Percentiles rank a stretch among this genome's conserved stretches.
phyloP scores from a whole-genome alignment of 2,888 invertebrate genomes.

The Stomorhina lunata region DNA sequence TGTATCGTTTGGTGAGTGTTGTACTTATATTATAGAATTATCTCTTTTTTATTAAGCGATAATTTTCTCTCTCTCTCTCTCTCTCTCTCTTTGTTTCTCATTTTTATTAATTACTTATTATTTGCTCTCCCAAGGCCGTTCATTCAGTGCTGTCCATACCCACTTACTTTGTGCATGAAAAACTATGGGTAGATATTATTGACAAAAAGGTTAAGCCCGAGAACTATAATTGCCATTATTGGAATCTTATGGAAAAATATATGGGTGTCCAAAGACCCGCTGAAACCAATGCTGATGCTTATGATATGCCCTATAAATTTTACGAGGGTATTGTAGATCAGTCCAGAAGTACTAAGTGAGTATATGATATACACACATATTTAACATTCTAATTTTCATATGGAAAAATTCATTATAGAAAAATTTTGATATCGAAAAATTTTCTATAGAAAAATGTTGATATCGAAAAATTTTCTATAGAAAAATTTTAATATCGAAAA shows the following conservation, averaged over 20 bases:
- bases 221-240: constrained; percentile 84
- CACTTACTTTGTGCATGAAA: constrained; percentile 84
- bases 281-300: constrained; percentile 82
- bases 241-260: constrained; percentile 82
- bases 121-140: constrained; percentile 80
- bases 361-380: no score
- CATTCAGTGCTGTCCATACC: constrained; percentile 86
- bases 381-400: no score
- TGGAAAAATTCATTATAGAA: no score
- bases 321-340: constrained; percentile 79
- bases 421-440: no score
- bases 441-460: no score
- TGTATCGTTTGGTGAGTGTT: constrained; percentile 68
- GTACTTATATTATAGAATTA: not conserved
- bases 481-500: no score
- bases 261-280: constrained; percentile 84
- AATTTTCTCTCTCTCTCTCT: constrained; percentile 1
- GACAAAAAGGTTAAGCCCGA: constrained; percentile 81
- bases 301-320: constrained; percentile 88
- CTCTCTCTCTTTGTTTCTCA: not conserved
- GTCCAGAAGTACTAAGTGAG: constrained; percentile 71
- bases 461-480: no score
- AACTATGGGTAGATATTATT: constrained; percentile 84
- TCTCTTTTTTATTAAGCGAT: not conserved
- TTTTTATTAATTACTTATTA: not conserved